phyloP scores from a whole-genome alignment of 2,888 invertebrate genomes.

The Dione vanillae region DNA sequence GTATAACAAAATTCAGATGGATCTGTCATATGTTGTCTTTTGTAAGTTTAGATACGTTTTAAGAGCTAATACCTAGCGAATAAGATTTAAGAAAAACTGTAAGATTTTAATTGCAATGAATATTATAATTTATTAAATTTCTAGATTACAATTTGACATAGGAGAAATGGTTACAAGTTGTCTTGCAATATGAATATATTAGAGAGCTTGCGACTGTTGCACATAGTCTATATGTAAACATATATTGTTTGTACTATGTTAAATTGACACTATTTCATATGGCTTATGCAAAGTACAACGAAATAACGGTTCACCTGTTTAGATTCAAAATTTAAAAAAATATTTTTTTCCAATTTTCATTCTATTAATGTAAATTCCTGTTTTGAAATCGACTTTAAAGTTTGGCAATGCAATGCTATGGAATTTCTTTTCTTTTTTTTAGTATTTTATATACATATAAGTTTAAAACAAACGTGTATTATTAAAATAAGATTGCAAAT shows the following conservation, averaged over 20 bases:
- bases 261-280: neutral
- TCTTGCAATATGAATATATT: neutral
- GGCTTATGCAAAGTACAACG: conserved; percentile 7
- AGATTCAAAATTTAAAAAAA: neutral
- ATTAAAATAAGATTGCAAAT: neutral
- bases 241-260: neutral
- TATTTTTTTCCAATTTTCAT: neutral
- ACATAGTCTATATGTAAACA: neutral
- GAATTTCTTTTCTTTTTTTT: no score
- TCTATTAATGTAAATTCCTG: neutral
- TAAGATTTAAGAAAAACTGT: neutral
- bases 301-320: neutral
- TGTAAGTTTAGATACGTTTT: neutral
- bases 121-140: neutral
- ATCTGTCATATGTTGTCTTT: neutral
- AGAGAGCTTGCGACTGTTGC: neutral
- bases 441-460: no score
- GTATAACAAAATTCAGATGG: no score
- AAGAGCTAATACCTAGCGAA: neutral
- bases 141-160: neutral
- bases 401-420: no score
- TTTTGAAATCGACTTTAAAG: neutral
- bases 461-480: neutral
- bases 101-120: neutral
- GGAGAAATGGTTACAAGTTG: no score